Percentiles rank a stretch among this genome's conserved stretches.
Evolutionary conservation across 2,113 vertebrate species (phyloP).

Genomic region (Gymnogyps californianus): DNA sequence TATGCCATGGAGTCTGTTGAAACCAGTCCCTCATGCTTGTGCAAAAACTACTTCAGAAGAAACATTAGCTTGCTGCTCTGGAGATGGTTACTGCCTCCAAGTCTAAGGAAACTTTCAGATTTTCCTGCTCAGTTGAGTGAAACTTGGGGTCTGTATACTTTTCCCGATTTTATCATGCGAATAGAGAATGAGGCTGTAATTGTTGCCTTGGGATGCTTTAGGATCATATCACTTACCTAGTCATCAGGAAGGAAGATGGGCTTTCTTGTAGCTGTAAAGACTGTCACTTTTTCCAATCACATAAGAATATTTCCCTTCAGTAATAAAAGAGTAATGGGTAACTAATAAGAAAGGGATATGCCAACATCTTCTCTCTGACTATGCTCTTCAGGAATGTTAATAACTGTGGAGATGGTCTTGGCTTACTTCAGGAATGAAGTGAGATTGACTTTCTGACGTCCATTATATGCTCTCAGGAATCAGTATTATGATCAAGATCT

Average conservation of each 20-base stretch:
- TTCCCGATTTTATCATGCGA: accelerated
- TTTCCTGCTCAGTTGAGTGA: not conserved
- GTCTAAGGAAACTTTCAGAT: not conserved
- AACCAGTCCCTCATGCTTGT: not conserved
- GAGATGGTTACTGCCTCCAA: not conserved
- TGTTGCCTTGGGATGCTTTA: not conserved
- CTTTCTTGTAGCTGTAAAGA: not conserved
- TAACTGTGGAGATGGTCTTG: not conserved
- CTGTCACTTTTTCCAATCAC: not conserved
- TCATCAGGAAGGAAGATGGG: not conserved
- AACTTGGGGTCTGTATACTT: not conserved
- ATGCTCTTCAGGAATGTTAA: not conserved
- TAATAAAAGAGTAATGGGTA: not conserved
- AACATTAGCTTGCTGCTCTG: not conserved
- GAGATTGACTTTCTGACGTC: not conserved
- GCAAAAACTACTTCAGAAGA: not conserved
- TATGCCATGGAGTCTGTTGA: not conserved
- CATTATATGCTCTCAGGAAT: not conserved
- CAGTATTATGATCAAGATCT: not conserved
- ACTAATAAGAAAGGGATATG: not conserved
- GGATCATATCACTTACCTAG: not conserved
- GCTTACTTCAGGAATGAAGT: not conserved
- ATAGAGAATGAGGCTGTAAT: not conserved
- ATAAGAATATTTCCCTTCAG: not conserved
- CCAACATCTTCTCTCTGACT: not conserved